Percentiles rank a stretch among this genome's conserved stretches.
Evolutionary conservation across 2,797 vertebrate species (phyloP).

Genomic region (Poeciliopsis gracilis): DNA sequence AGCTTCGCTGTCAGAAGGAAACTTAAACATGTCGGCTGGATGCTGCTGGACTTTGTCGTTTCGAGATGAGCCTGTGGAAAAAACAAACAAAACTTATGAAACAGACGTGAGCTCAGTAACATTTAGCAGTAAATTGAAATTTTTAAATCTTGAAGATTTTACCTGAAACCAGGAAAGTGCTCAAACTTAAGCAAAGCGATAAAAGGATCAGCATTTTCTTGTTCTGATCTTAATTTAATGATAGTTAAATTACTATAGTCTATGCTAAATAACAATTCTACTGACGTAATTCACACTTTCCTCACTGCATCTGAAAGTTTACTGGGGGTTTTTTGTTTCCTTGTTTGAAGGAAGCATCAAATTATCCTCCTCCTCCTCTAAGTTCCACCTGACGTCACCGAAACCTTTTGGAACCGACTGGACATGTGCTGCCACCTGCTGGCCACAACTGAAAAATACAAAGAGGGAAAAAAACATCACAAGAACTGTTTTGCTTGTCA

Average conservation of each 20-base stretch:
- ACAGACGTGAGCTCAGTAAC: background rate
- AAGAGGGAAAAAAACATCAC: background rate
- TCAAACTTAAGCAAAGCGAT: background rate
- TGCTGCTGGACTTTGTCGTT: conserved; percentile 12
- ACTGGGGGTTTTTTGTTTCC: background rate
- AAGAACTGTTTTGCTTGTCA: background rate
- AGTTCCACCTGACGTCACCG: background rate
- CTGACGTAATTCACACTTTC: background rate
- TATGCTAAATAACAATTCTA: background rate
- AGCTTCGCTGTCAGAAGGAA: background rate
- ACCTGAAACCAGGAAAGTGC: conserved; percentile 9
- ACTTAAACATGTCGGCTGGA: background rate
- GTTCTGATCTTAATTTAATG: too few species aligned
- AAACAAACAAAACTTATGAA: background rate
- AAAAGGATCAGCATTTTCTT: conserved; percentile 12
- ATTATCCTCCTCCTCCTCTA: background rate
- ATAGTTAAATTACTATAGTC: too few species aligned
- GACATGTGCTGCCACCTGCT: background rate
- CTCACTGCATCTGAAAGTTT: background rate
- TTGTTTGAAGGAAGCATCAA: background rate
- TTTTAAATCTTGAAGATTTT: background rate
- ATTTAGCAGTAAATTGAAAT: background rate
- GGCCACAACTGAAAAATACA: background rate
- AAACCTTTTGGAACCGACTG: background rate
- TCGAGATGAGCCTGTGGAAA: background rate